phyloP scores from a whole-genome alignment of 2,797 vertebrate genomes.

The Lophius americanus region DNA sequence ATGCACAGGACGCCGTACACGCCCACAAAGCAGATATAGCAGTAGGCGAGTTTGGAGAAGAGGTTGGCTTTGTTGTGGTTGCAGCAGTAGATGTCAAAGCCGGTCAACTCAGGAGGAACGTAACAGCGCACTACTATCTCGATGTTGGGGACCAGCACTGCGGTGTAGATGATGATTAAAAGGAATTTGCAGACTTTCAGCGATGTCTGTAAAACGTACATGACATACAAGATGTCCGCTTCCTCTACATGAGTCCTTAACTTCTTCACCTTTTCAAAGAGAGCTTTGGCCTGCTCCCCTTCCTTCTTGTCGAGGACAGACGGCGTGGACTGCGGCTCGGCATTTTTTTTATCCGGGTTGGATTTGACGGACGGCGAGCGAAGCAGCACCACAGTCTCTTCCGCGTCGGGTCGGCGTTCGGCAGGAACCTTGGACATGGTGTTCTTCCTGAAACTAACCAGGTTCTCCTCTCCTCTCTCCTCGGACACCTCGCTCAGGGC shows the following conservation, averaged over 20 bases:
- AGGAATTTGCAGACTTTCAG: slow-evolving; percentile 89
- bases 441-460: slow-evolving; percentile 74
- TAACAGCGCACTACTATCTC: slow-evolving; percentile 86
- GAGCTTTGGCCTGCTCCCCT: slow-evolving; percentile 91
- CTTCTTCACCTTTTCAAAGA: slow-evolving; percentile 94
- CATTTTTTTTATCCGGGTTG: slow-evolving; percentile 78
- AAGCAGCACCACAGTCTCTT: slow-evolving; percentile 62
- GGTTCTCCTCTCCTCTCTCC: slow-evolving; percentile 83
- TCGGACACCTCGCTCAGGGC: slow-evolving; percentile 91
- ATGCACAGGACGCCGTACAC: slow-evolving; percentile 88
- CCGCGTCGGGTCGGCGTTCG: slow-evolving; percentile 59
- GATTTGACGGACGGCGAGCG: slow-evolving; percentile 74
- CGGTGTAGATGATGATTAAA: slow-evolving; percentile 86
- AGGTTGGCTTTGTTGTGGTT: slow-evolving; percentile 92
- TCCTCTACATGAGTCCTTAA: slow-evolving; percentile 90
- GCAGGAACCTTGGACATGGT: slow-evolving; percentile 60
- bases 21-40: slow-evolving; percentile 88
- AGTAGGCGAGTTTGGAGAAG: slow-evolving; percentile 90
- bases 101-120: slow-evolving; percentile 87
- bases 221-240: slow-evolving; percentile 87
- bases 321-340: slow-evolving; percentile 72
- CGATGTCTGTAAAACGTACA: slow-evolving; percentile 90
- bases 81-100: slow-evolving; percentile 89
- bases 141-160: slow-evolving; percentile 84
- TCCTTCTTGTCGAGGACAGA: slow-evolving; percentile 91